These are phyloP conservation scores for Meiosimyza platycephala DNA, from an alignment of 2,888 invertebrate species.

Conservation along the genomic window DNA sequence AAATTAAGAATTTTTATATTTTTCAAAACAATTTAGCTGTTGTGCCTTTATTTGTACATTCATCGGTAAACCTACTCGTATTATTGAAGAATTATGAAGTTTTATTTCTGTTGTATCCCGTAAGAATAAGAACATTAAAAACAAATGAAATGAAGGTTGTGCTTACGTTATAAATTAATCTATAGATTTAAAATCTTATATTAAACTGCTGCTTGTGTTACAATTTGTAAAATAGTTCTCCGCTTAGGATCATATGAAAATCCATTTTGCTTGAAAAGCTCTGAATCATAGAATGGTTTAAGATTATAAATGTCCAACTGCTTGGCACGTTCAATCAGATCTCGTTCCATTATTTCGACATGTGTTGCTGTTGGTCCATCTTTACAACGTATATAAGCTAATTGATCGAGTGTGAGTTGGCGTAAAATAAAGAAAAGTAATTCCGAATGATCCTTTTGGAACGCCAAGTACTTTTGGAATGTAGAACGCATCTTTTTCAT, in stretches of 20 bases:
- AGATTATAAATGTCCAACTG: conserved; percentile 91
- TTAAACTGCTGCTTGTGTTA: conserved; percentile 71
- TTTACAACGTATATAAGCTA: conserved; percentile 81
- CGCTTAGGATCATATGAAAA: conserved; percentile 87
- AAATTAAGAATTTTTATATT: no score
- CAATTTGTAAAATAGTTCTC: conserved; percentile 86
- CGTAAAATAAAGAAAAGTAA: conserved; percentile 93
- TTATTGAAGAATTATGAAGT: no score
- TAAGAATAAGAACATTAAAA: no score
- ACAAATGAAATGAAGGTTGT: no score
- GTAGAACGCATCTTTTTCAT: conserved; percentile 94
- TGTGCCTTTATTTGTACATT: no score
- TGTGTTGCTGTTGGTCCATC: conserved; percentile 76
- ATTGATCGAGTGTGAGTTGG: conserved; percentile 91
- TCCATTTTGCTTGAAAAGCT: conserved; percentile 88
- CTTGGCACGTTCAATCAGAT: conserved; percentile 86
- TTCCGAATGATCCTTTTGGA: conserved; percentile 96
- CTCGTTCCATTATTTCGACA: conserved; percentile 88
- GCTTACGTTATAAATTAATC: neutral
- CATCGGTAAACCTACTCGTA: no score
- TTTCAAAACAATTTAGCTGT: no score
- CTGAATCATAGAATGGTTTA: conserved; percentile 90
- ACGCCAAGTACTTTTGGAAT: conserved; percentile 93
- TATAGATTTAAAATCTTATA: neutral
- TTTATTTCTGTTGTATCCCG: no score